These are phyloP conservation scores for Tenthredo livida DNA, from an alignment of 2,888 invertebrate species.

Conservation along the genomic window DNA sequence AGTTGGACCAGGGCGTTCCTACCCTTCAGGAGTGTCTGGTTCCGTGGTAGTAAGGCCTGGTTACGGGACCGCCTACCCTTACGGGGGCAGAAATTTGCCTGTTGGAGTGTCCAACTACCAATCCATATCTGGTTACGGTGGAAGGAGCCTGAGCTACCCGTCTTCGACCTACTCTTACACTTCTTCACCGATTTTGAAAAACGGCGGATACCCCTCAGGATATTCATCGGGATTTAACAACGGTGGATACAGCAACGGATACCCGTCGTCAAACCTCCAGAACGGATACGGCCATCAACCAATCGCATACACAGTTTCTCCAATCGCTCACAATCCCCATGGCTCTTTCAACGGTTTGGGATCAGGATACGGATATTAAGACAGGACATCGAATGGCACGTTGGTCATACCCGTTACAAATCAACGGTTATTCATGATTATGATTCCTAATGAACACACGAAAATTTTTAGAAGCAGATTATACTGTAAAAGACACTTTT, in stretches of 20 bases:
- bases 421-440: constrained; percentile 11
- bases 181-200: constrained; percentile 23
- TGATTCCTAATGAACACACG: not conserved
- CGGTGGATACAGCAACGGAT: not conserved
- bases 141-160: not conserved
- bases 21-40: not conserved
- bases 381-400: too few relatives aligned
- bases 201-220: not conserved
- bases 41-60: not conserved
- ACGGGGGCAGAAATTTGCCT: not conserved
- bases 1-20: not conserved
- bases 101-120: not conserved
- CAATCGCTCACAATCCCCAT: constrained; percentile 40
- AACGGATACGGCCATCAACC: constrained; percentile 1
- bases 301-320: constrained; percentile 49
- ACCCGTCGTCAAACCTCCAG: not conserved
- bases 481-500: not conserved
- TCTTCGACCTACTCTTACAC: not conserved
- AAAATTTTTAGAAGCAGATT: not conserved
- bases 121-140: constrained; percentile 20
- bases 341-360: constrained; percentile 57
- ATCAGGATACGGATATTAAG: constrained; percentile 53
- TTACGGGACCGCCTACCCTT: constrained; percentile 21
- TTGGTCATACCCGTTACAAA: not conserved
- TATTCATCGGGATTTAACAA: not conserved